Base-by-base conservation (phyloP, 2,797 vertebrate genomes). In the Macropodus opercularis region DNA sequence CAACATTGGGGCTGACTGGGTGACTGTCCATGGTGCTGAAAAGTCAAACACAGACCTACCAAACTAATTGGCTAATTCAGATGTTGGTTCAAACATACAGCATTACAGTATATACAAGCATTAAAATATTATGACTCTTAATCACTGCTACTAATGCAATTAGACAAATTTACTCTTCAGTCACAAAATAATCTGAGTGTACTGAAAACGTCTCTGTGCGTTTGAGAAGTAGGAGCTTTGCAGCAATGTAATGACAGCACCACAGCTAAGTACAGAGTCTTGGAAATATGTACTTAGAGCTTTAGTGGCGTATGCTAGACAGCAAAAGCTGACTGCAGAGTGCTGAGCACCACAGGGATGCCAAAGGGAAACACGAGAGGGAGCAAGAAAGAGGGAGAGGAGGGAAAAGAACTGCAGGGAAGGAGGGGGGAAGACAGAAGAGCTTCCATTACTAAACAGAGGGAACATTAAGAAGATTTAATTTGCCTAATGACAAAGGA, bases 401-500 rank as follows among this genome's bases (percentile, higher is more conserved):
- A 34, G 23, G 58, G 39, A 62, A 43, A 59, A 26, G 14, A 22
- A 22, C 27, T 23, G 57, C 42, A 41, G 34, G 61, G 58, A 34
- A 43, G 63, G 54, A 19, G 68, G 27, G 67, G n/a, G 54, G 62
- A 50, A 72, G 79, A 86, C 62, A 83, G 71, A 82, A 66, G 63
- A 84, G 72, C 67, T 57, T 75, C 69, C 80, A 80, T 85, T 81
- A 85, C 80, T 75, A 85, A 85, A 87, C 85, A 81, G 66, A 79
- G 70, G 51, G 76, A 84, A 80, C 79, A 87, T 82, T 86, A 85
- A 81, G 79, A 81, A 82, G 83, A 85, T 80, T 90, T 85, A 76
- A 87, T 87, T 89, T 82, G 73, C 73, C 67, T 83, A 86, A 87
- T 86, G 83, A 84, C 82, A 84, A 80, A 81, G 72, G 66, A 69